These are phyloP conservation scores for Hecatera dysodea DNA, from an alignment of 2,888 invertebrate species.

Conservation along the genomic window DNA sequence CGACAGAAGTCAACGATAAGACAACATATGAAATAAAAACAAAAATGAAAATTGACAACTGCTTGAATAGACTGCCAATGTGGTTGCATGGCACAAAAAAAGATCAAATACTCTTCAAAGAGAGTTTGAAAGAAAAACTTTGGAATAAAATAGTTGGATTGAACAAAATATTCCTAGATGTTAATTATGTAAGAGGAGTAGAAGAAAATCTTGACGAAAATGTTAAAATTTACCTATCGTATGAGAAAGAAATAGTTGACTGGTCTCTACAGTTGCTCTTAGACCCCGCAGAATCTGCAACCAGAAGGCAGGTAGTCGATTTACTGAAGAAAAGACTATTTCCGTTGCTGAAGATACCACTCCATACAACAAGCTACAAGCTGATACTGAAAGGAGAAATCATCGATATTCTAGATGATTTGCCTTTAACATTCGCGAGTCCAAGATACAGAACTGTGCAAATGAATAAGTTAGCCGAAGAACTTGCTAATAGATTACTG, in stretches of 20 bases:
- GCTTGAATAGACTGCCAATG: constrained; percentile 70
- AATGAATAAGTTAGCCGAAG: constrained; percentile 65
- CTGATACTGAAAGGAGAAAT: constrained; percentile 69
- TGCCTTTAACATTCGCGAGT: constrained; percentile 48
- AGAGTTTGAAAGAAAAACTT: constrained; percentile 68
- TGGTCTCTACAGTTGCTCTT: constrained; percentile 53
- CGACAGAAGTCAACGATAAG: constrained; percentile 36
- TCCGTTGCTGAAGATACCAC: constrained; percentile 40
- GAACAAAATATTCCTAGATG: constrained; percentile 57
- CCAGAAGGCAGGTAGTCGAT: constrained; percentile 18
- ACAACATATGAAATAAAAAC: constrained; percentile 66
- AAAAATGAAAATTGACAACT: constrained; percentile 68
- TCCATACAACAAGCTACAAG: constrained; percentile 62
- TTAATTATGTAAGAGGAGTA: constrained; percentile 24
- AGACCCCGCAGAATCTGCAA: constrained; percentile 17
- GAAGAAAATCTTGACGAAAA: background rate
- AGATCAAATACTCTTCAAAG: constrained; percentile 64
- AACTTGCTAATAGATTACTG: constrained; percentile 65
- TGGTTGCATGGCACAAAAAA: constrained; percentile 68
- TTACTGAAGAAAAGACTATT: constrained; percentile 47
- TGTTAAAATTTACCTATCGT: background rate
- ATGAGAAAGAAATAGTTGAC: constrained; percentile 43
- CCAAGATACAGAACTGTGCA: constrained; percentile 46
- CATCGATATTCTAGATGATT: constrained; percentile 64
- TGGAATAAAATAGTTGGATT: constrained; percentile 66